These are phyloP conservation scores for Epinephelus coioides DNA, from an alignment of 2,797 vertebrate genomes.

Conservation along the genomic window DNA sequence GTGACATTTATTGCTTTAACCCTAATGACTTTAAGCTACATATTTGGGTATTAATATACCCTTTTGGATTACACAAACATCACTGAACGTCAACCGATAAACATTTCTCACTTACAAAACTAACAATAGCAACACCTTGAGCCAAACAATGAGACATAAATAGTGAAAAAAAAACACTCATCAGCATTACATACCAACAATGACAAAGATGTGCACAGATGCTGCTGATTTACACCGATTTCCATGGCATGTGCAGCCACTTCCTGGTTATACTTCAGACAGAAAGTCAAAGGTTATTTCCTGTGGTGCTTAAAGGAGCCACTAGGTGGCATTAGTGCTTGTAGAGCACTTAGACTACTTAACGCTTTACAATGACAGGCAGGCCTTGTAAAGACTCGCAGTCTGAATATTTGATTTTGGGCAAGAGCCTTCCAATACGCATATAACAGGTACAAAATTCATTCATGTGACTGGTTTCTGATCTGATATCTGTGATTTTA, in stretches of 20 bases:
- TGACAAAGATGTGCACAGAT: not conserved
- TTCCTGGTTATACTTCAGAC: not conserved
- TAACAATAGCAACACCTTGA: not conserved
- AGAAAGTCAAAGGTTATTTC: not conserved
- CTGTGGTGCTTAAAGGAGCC: conserved; percentile 8
- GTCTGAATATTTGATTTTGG: too few relatives aligned
- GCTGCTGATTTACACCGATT: not conserved
- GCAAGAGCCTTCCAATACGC: not conserved
- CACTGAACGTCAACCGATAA: not conserved
- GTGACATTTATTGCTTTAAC: not conserved
- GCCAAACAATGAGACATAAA: not conserved
- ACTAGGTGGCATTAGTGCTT: not conserved
- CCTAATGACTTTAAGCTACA: not conserved
- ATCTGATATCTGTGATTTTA: not conserved
- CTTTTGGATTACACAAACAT: not conserved
- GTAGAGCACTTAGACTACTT: too few relatives aligned
- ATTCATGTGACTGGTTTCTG: not conserved
- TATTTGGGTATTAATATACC: not conserved
- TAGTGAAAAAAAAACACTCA: not conserved
- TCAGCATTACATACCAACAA: not conserved
- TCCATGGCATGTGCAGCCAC: not conserved
- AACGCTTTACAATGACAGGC: too few relatives aligned
- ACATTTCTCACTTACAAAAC: not conserved
- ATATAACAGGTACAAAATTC: not conserved
- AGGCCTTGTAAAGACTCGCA: too few relatives aligned